Evolutionary conservation across 2,113 vertebrate species (phyloP), one percentile per base, ranked within the genome.

Genomic region (Promerops cafer): DNA sequence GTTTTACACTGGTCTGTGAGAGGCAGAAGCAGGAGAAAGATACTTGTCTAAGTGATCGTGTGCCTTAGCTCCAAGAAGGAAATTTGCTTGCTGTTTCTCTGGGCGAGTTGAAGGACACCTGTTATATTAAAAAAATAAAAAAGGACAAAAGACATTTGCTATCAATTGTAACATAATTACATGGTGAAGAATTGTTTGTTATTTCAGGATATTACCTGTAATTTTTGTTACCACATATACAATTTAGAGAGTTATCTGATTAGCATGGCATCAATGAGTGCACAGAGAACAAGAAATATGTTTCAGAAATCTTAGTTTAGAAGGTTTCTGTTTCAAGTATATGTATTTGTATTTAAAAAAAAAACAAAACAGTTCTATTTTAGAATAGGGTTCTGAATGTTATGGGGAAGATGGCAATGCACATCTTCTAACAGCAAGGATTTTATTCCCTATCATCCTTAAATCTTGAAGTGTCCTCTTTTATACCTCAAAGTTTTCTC

Each of bases 21-120:
- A 44, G 8, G 26, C 63, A 57, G 49, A 27, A 53, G n/a, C 12
- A 26, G 60, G 45, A 57, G 35, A 49, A 63, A n/a, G 54, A 18
- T 20, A 8, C 18, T 44, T 1, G 0, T 23, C 21, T 20, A 9
- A 63, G 44, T 28, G 50, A 30, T 54, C 0, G 0, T 49, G 54
- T 68, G 30, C 42, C 22, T 49, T 64, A 70, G 47, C 81, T 95
- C 71, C 28, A 3, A 21, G 16, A 96, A 77, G 66, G 65, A 87
- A 82, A 69, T 93, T 64, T 56, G 18, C 40, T 83, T 66, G 15
- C 47, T 65, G 23, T 60, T 84, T 18, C 37, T 44, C 35, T 52
- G 47, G 23, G 7, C 33, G 54, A 77, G 14, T 28, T 81, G 57
- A 79, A 86, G 53, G 22, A 83, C 15, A 30, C 5, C 6, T 26